Base-by-base conservation (phyloP, 2,113 vertebrate species). In the Prietella phreatophila region DNA sequence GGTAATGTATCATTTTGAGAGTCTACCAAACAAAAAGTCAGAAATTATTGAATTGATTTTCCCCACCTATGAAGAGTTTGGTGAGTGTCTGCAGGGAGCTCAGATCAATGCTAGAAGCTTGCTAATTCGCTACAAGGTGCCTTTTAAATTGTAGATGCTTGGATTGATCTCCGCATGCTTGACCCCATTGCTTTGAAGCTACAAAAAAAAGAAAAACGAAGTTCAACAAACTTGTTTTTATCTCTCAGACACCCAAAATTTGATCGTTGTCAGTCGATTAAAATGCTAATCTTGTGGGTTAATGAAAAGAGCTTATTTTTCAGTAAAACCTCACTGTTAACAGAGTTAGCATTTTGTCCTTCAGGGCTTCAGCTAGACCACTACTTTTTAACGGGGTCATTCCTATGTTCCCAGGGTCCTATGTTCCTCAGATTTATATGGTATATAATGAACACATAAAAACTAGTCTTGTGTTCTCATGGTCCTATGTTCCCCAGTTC, bases 81-180 rank as follows among this genome's bases (percentile, higher is more conserved):
- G 36, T 2, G 42, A 67, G 63, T 6, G 39, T 65, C 39, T 4
- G 9, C 27, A 5, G 82, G 82, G 82, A 0, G 15, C 63, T 30
- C 0, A 9, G 63, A 84, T 84, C 82, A 69, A 84, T 84, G 42
- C 63, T 84, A 67, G 42, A 42, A 6, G 42, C 42, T 50, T 53
- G 82, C 63, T 84, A 69, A 84, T 69, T 84, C n/a, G 27, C 82
- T 20, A 33, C 17, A 11, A 67, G 82, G 82, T 53, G 63, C 82
- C 42, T 84, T 67, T 84, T 84, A 69, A 50, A n/a, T 42, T 27
- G 0, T 65, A 65, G 36, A 60, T 65, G 60, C 42, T 50, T 3
- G 14, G 22, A 63, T 83, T 83, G 60, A 83, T 84, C 17, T 47
- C 14, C 1, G 2, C 25, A 6, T 27, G 39, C 36, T 65, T 83